Evolutionary conservation across 2,797 vertebrate genomes (phyloP).

Genomic region (Hozukius guyotensis): DNA sequence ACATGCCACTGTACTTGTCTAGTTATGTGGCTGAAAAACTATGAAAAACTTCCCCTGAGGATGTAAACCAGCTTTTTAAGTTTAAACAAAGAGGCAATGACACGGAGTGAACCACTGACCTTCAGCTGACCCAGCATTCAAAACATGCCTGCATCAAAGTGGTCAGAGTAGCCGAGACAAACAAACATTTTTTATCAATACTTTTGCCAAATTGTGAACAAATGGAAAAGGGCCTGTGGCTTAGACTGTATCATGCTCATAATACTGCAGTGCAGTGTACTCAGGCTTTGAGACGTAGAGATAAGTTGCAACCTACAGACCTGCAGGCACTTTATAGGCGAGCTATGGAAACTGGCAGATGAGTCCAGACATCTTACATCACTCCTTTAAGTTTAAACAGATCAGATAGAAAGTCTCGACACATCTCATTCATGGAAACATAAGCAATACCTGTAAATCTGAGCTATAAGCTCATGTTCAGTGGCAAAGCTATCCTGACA

Average conservation of each 20-base stretch:
- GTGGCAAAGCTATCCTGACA: conserved; percentile 17
- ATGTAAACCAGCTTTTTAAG: conserved; percentile 20
- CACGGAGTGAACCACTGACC: conserved; percentile 24
- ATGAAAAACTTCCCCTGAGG: conserved; percentile 11
- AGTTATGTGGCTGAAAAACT: conserved; percentile 7
- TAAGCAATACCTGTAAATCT: conserved; percentile 12
- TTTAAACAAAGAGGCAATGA: conserved; percentile 23
- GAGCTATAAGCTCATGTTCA: conserved; percentile 15
- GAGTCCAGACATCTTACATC: conserved; percentile 38
- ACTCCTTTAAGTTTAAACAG: conserved; percentile 7
- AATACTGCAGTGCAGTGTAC: neutral
- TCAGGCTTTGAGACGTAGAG: neutral
- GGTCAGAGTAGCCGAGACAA: conserved; percentile 10
- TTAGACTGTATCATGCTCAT: neutral
- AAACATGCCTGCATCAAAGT: conserved; percentile 32
- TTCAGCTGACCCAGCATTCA: conserved; percentile 35
- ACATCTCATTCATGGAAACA: conserved; percentile 38
- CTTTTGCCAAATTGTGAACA: neutral
- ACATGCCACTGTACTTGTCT: neutral
- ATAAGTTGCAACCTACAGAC: conserved; percentile 1
- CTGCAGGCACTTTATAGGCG: conserved; percentile 9
- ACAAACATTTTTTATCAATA: conserved; percentile 7
- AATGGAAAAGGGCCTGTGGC: neutral
- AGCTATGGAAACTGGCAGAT: conserved; percentile 46
- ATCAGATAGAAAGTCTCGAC: conserved; percentile 6